Evolutionary conservation across 2,888 invertebrate genomes (phyloP).

Genomic region (Nineta flava): DNA sequence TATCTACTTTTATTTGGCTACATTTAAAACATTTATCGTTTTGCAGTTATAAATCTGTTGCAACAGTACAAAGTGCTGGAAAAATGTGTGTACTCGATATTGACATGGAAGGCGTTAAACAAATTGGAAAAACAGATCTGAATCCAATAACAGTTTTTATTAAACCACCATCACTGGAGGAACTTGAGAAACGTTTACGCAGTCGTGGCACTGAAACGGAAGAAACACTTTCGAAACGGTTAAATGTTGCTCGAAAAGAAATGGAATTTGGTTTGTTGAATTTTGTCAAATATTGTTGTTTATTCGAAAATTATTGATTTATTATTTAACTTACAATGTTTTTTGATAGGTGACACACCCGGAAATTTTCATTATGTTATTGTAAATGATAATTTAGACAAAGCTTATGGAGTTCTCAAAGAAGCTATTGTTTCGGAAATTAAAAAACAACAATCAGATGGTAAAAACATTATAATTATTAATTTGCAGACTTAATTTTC

Average conservation of each 20-base stretch:
- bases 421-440: constrained; percentile 50
- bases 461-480: neutral
- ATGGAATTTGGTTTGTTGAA: constrained; percentile 54
- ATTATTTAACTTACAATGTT: constrained; percentile 7
- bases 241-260: constrained; percentile 64
- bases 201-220: constrained; percentile 82
- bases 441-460: constrained; percentile 23
- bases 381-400: constrained; percentile 65
- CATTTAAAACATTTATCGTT: constrained; percentile 6
- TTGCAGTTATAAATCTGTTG: constrained; percentile 69
- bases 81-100: constrained; percentile 81
- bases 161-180: constrained; percentile 75
- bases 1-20: constrained; percentile 6
- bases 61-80: constrained; percentile 60
- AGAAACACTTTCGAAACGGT: constrained; percentile 61
- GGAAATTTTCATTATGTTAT: constrained; percentile 75
- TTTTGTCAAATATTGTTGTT: neutral
- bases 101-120: constrained; percentile 87
- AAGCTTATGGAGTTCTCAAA: constrained; percentile 59
- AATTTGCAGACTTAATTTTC: no score
- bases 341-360: constrained; percentile 35
- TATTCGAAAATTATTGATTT: neutral
- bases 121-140: constrained; percentile 65
- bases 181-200: constrained; percentile 56
- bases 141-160: constrained; percentile 79